Base-by-base conservation (phyloP, 2,797 vertebrate genomes). In the Galagoides demidoff region DNA sequence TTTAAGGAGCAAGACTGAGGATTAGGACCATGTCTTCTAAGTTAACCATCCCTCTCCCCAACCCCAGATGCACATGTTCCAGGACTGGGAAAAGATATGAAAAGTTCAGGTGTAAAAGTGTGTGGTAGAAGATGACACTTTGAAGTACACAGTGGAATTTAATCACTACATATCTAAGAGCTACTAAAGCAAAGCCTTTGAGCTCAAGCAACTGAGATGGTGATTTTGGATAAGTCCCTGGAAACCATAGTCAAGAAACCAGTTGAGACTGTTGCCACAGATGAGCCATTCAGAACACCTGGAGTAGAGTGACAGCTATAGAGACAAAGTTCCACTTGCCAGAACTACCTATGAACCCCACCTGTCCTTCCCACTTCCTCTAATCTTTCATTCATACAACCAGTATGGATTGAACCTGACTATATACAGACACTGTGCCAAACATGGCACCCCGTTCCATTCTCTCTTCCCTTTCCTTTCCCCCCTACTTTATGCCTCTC, bases 361-460 rank as follows among this genome's bases (percentile, higher is more conserved):
- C 68, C 74, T 71, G n/a, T 43, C 79, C 74, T 37, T 81, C 77
- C 93, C 49, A 1, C 34, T 57, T 22, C 39, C 57, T 82, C 34
- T 76, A 1, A 22, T 82, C 43, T 55, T 39, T 85, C 57, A 22
- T 17, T 71, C 74, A 14, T n/a, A 88, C 34, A 11, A 22, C 82
- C 61, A 31, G 16, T 23, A 43, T 12, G 23, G n/a, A 3, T 10
- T 43, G 68, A 83, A n/a, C 59, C 39, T 11, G n/a, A 14, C 63
- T 39, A 9, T 3, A 22, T 17, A 63, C 45, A 86, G 85, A 70
- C 31, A 29, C 3, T 23, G 8, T 11, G 13, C 49, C 63, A 31
- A 52, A 59, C 37, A 34, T 0, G 2, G 27, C 34, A 1, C 14
- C 4, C 5, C 9, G 4, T 76, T 63, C 27, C 5, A 0, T n/a